phyloP scores from a whole-genome alignment of 2,113 vertebrate species.

The Jacana jacana region DNA sequence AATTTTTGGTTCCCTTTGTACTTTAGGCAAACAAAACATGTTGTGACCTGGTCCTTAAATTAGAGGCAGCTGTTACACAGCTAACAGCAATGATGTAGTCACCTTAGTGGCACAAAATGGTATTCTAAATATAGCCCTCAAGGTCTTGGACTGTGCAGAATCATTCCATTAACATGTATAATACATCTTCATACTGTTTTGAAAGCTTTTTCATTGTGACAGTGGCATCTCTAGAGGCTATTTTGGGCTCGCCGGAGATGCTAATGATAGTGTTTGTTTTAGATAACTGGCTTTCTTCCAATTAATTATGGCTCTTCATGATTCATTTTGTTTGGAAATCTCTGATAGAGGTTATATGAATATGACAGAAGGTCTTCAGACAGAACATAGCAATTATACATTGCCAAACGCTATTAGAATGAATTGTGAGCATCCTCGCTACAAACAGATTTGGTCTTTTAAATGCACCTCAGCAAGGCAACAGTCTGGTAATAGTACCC shows the following conservation, averaged over 20 bases:
- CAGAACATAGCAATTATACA: conserved; percentile 54
- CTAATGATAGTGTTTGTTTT: conserved; percentile 30
- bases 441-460: background rate
- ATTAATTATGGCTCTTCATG: conserved; percentile 56
- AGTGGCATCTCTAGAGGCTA: conserved; percentile 8
- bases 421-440: background rate
- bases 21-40: background rate
- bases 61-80: background rate
- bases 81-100: background rate
- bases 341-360: background rate
- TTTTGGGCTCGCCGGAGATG: background rate
- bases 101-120: background rate
- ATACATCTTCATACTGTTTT: background rate
- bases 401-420: conserved; percentile 5
- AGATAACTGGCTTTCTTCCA: conserved; percentile 46
- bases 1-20: background rate
- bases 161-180: background rate
- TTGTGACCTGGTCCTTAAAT: background rate
- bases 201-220: conserved; percentile 5
- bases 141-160: background rate
- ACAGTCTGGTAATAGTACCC: background rate
- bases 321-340: conserved; percentile 61
- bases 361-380: conserved; percentile 45
- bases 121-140: background rate
- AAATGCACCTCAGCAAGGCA: background rate